Base-by-base conservation (phyloP, 23 tunicate genomes). In the Halocynthia aurantium region DNA sequence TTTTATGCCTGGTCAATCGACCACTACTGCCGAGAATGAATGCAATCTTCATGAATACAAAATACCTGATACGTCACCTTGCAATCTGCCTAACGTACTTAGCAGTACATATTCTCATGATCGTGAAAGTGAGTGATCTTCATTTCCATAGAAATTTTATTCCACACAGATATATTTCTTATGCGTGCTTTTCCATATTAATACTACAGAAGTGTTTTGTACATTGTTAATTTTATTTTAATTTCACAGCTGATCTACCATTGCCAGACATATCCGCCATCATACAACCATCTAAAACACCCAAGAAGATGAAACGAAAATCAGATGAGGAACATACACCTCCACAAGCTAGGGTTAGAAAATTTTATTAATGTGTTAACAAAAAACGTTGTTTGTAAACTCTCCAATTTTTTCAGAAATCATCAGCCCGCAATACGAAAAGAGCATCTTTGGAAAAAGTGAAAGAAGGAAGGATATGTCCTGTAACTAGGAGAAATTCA, bases 221-320 rank as follows among this genome's bases (percentile, higher is more conserved):
- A 13, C 4, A 58, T 58, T 13, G 17, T 58, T 13, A 1, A 58
- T 58, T 13, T 58, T 58, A 13, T 1, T 65, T 49, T 11, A 65
- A 20, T 65, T 10, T 65, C 6, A 20, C 70, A 15, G 63, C 17
- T n/a, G 63, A 49, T 10, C 31, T 65, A 65, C 70, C 70, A 5
- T 40, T 65, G 22, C 70, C 70, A 10, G 70, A 65, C 6, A 65
- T 65, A 65, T 65, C 70, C 9, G 70, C 31, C 31, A 65, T 65
- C 22, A 10, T 49, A 5, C 44, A 31, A 31, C 44, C 44, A 31
- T 31, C 44, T 31, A 31, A 31, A 31, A 31, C 44, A 31, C 44
- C 44, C 4, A 31, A 31, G 44, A 31, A 31, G 44, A 31, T 31
- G 44, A 31, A 31, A 31, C 44, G 44, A 31, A 31, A 31, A 31